Percentiles rank a stretch among this genome's conserved stretches.
Evolutionary conservation across 1,140 invertebrate species (phyloP).

Genomic region (Popillia japonica): DNA sequence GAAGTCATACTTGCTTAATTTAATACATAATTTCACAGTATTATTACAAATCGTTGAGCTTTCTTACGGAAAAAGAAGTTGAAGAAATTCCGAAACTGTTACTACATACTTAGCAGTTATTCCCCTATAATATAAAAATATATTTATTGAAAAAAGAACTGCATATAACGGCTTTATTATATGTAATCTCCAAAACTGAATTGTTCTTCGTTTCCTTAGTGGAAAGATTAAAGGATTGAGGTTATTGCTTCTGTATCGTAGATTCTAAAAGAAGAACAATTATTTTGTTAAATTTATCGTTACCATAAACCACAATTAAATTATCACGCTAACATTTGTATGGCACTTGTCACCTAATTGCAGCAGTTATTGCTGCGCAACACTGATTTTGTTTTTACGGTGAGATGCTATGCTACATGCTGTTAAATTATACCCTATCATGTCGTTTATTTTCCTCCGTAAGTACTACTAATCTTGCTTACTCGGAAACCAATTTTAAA

Average conservation of each 20-base stretch:
- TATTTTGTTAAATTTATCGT: conserved; percentile 26
- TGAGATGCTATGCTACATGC: background rate
- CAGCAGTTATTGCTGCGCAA: conserved; percentile 1
- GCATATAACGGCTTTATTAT: background rate
- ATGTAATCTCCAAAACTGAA: background rate
- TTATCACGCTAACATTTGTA: conserved; percentile 13
- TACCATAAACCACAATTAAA: conserved; percentile 19
- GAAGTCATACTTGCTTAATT: no score
- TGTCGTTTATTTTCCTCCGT: background rate
- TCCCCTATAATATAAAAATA: no score
- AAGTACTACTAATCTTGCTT: background rate
- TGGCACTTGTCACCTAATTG: conserved; percentile 8
- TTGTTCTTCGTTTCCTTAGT: background rate
- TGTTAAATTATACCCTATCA: conserved; percentile 7
- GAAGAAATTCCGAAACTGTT: no score
- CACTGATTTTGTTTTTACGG: background rate
- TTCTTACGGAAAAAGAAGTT: no score
- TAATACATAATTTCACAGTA: no score
- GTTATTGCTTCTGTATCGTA: background rate
- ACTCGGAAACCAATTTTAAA: background rate
- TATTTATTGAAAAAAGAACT: no score
- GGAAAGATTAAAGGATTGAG: background rate
- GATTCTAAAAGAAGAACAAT: background rate
- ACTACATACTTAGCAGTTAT: no score
- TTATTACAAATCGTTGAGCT: no score